Percentiles rank a stretch among this genome's conserved stretches.
Evolutionary conservation across 1,140 invertebrate genomes (phyloP).

Genomic region (Orchesella cincta): DNA sequence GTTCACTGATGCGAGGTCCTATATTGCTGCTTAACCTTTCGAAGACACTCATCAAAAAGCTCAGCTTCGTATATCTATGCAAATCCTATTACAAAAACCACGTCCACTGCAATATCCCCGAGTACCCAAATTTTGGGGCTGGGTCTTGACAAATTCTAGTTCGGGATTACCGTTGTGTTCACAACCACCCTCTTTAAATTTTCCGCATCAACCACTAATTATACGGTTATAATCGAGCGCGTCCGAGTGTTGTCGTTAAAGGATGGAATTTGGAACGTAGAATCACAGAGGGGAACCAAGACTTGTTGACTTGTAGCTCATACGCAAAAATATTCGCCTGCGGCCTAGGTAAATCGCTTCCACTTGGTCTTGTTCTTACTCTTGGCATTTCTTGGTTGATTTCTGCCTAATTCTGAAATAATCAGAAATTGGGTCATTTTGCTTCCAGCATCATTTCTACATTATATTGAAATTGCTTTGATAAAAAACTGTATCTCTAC

Average conservation of each 20-base stretch:
- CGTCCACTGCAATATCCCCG: not conserved
- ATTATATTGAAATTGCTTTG: no score
- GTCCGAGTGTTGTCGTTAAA: conserved; percentile 11
- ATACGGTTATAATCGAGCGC: conserved; percentile 14
- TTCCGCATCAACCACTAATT: not conserved
- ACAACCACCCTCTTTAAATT: conserved; percentile 20
- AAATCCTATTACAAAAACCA: conserved; percentile 18
- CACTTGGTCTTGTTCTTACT: conserved; percentile 16
- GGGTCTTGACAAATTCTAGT: conserved; percentile 25
- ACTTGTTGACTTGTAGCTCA: not conserved
- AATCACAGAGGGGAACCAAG: conserved; percentile 15
- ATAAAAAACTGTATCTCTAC: no score
- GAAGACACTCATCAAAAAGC: conserved; percentile 22
- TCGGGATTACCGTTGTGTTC: conserved; percentile 16
- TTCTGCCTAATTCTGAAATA: no score
- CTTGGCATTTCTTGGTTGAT: no score
- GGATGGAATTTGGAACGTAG: not conserved
- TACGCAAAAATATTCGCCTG: conserved; percentile 22
- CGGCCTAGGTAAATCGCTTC: conserved; percentile 20
- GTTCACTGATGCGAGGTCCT: not conserved
- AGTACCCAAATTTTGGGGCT: conserved; percentile 13
- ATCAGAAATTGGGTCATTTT: no score
- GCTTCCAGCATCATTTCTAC: no score
- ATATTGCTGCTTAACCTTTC: conserved; percentile 22
- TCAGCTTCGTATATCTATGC: conserved; percentile 4